Conservation (phyloP, 2,888 invertebrate species). For the Stenchaetothrips biformis region DNA sequence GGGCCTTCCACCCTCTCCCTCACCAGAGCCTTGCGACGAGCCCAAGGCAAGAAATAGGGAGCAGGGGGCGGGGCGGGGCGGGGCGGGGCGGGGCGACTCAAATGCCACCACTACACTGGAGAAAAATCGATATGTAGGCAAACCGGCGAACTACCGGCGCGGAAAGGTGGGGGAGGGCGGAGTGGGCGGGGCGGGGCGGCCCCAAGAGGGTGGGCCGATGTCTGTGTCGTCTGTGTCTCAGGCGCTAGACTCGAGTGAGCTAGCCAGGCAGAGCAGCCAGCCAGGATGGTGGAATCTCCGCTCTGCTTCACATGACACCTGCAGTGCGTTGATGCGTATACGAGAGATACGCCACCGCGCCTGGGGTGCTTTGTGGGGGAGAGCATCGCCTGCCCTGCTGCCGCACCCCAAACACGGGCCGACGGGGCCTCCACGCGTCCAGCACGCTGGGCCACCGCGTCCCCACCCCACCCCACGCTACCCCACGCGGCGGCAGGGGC, state of each 20-base stretch:
- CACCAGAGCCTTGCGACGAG: neutral
- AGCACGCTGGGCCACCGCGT: neutral
- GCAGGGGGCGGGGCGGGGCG: neutral
- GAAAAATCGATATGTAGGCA: slow-evolving; percentile 25
- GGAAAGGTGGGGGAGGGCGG: neutral
- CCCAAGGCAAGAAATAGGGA: neutral
- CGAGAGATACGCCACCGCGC: no score
- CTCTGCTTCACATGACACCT: no score
- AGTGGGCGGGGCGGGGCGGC: neutral
- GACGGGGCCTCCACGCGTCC: neutral
- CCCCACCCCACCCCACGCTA: neutral
- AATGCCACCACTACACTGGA: slow-evolving; percentile 20
- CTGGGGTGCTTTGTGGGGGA: no score
- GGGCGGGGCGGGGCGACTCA: neutral
- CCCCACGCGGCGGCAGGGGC: neutral
- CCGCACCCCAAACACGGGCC: neutral
- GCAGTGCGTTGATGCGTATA: no score
- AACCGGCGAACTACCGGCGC: neutral
- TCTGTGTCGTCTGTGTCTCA: no score
- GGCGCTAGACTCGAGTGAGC: no score
- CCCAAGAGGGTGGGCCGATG: no score
- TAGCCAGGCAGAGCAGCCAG: no score
- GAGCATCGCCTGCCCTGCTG: no score
- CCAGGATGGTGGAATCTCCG: no score
- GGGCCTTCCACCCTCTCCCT: neutral